phyloP scores from a whole-genome alignment of 2,797 vertebrate species.

The Heterohyrax brucei region DNA sequence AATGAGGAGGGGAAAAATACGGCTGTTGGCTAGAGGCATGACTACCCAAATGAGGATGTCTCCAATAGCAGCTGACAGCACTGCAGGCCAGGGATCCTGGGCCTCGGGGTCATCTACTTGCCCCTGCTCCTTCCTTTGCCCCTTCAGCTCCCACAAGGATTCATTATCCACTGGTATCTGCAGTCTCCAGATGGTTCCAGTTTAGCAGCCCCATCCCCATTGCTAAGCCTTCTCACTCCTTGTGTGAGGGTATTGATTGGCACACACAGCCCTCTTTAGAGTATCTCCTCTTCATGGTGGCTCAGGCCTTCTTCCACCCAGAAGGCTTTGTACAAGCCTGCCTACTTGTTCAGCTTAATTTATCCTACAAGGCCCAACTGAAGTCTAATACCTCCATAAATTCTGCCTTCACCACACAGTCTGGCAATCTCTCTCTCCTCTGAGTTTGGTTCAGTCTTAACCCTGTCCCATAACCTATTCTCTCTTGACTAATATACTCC shows the following conservation, averaged over 20 bases:
- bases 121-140: not conserved
- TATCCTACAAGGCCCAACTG: not conserved
- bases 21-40: slow-evolving; percentile 52
- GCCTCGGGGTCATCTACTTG: too few relatives aligned
- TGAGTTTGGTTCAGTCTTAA: not conserved
- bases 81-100: not conserved
- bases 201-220: not conserved
- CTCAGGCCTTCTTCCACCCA: not conserved
- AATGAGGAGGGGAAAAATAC: not conserved
- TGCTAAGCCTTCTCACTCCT: not conserved
- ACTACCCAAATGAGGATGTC: slow-evolving; percentile 1
- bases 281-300: accelerated
- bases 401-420: not conserved
- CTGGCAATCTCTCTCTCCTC: not conserved
- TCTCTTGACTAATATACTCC: not conserved
- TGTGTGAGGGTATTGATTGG: not conserved
- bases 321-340: not conserved
- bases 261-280: too few relatives aligned
- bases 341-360: not conserved
- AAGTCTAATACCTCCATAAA: not conserved
- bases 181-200: not conserved
- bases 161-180: not conserved
- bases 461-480: not conserved
- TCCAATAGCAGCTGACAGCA: not conserved
- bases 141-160: too few relatives aligned